Conservation (phyloP, 2,888 invertebrate genomes). For the Drosophila peninsularis region DNA sequence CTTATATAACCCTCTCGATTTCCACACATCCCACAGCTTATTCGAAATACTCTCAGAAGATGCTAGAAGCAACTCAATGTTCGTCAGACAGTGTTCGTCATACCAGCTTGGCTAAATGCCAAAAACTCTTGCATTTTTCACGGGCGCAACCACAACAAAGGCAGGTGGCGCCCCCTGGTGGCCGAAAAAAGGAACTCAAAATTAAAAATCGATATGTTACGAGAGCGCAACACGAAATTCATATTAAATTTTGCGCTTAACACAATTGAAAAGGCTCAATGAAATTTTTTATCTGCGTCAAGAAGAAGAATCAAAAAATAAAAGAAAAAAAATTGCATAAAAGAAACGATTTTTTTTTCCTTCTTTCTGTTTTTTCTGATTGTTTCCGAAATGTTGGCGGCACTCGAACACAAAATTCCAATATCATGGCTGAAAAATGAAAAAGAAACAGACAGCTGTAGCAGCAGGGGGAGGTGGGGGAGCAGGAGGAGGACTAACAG, state of each 20-base stretch:
- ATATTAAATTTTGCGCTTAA: slow-evolving; percentile 70
- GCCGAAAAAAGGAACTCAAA: slow-evolving; percentile 32
- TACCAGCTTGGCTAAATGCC: slow-evolving; percentile 3
- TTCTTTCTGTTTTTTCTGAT: slow-evolving; percentile 49
- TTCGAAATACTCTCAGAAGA: neutral
- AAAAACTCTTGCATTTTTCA: slow-evolving; percentile 21
- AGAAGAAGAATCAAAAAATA: slow-evolving; percentile 6
- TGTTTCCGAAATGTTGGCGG: slow-evolving; percentile 73
- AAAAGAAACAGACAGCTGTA: neutral
- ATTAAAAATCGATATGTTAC: slow-evolving; percentile 54
- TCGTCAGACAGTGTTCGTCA: slow-evolving; percentile 11
- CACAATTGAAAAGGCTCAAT: slow-evolving; percentile 60
- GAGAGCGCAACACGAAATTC: slow-evolving; percentile 60
- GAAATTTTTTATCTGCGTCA: slow-evolving; percentile 27
- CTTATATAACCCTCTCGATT: neutral
- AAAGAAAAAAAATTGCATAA: slow-evolving; percentile 6
- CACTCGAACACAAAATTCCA: slow-evolving; percentile 73
- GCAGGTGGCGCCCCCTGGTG: slow-evolving; percentile 16
- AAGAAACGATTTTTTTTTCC: neutral
- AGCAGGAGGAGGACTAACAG: neutral
- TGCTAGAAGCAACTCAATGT: neutral
- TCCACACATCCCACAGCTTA: neutral
- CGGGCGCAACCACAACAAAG: slow-evolving; percentile 55
- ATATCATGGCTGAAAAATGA: slow-evolving; percentile 58
- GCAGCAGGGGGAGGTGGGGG: neutral